These are phyloP conservation scores for Bolinopsis microptera DNA, from an alignment of 37 sponge, comb jelly and placozoan species.

Conservation along the genomic window DNA sequence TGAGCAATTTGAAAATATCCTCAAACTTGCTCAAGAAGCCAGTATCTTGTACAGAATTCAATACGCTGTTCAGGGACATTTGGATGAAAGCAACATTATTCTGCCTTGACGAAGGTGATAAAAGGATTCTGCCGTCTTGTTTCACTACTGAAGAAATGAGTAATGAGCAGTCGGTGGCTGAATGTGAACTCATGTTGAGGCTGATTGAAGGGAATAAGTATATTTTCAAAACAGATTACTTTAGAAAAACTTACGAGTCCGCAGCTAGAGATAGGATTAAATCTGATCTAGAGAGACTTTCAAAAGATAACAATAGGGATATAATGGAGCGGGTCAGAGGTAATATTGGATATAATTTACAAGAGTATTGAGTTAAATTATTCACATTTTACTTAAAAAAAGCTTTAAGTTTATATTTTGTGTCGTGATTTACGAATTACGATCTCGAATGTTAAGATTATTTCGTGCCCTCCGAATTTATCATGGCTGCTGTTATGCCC, in stretches of 20 bases:
- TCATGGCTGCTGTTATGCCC: no score
- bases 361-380: conserved; percentile 31
- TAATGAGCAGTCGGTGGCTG: not conserved
- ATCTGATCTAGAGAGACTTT: not conserved
- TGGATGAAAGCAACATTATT: conserved; percentile 49
- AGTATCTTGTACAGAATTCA: conserved; percentile 14
- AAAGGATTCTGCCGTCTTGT: conserved; percentile 39
- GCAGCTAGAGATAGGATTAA: not conserved
- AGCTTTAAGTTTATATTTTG: no score
- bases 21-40: not conserved
- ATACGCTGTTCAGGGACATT: conserved; percentile 17
- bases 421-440: no score
- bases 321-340: not conserved
- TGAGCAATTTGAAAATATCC: conserved; percentile 9
- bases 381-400: no score
- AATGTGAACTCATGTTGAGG: conserved; percentile 39
- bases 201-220: not conserved
- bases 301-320: not conserved
- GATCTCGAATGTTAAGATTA: no score
- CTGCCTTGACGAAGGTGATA: conserved; percentile 38
- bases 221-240: conserved; percentile 42
- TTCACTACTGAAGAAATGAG: conserved; percentile 28
- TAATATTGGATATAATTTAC: conserved; percentile 40
- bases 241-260: not conserved
- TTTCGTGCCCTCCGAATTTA: no score